Conservation (phyloP, 1,140 invertebrate species). For the Bombus vancouverensis region DNA sequence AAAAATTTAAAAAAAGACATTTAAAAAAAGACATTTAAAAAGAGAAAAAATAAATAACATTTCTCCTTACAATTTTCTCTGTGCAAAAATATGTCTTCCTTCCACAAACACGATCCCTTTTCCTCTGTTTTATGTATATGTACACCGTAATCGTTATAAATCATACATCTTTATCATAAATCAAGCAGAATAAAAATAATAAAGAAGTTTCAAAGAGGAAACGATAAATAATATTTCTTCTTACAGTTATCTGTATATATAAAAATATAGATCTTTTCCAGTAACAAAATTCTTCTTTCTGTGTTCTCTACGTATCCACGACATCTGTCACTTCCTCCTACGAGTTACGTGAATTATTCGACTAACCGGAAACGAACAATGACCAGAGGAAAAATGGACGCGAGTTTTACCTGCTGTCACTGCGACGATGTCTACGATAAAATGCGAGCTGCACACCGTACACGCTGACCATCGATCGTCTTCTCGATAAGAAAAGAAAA, state of each 20-base stretch:
- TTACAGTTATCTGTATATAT: background rate
- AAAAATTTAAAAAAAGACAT: background rate
- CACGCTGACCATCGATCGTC: slow-evolving; percentile 44
- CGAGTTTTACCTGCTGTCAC: slow-evolving; percentile 39
- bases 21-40: background rate
- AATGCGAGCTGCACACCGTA: slow-evolving; percentile 25
- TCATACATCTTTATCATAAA: background rate
- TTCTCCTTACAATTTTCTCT: background rate
- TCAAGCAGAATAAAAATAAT: background rate
- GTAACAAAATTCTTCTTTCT: background rate
- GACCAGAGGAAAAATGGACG: slow-evolving; percentile 23
- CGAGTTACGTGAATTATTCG: slow-evolving; percentile 58
- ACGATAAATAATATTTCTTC: background rate
- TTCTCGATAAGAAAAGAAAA: background rate
- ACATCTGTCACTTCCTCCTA: slow-evolving; percentile 22
- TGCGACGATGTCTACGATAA: slow-evolving; percentile 49
- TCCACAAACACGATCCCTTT: background rate
- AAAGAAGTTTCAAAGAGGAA: background rate
- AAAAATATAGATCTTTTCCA: background rate
- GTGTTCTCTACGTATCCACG: background rate
- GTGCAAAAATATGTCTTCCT: background rate
- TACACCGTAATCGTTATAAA: background rate
- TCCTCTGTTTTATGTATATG: background rate
- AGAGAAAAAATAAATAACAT: background rate
- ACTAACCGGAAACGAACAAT: slow-evolving; percentile 37